phyloP scores from a whole-genome alignment of 2,888 invertebrate species.

The Apantesis nais region DNA sequence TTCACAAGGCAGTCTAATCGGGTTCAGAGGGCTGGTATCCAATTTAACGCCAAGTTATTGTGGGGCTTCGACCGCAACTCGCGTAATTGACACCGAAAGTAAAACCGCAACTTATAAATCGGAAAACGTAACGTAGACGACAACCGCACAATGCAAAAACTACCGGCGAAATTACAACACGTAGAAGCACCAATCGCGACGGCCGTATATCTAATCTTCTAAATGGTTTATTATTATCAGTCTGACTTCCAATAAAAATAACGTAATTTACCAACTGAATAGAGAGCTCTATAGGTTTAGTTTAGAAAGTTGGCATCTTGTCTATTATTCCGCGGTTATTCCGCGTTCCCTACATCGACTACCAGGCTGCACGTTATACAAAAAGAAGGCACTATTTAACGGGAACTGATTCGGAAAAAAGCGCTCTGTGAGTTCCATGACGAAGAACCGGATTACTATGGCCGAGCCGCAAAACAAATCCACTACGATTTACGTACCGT shows the following conservation, averaged over 20 bases:
- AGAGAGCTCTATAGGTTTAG: slow-evolving; percentile 77
- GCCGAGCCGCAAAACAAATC: slow-evolving; percentile 79
- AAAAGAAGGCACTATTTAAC: slow-evolving; percentile 80
- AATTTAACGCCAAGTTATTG: slow-evolving; percentile 74
- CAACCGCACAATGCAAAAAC: slow-evolving; percentile 64
- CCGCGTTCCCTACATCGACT: slow-evolving; percentile 76
- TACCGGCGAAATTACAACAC: slow-evolving; percentile 63
- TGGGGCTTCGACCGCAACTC: slow-evolving; percentile 78
- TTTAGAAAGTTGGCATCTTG: slow-evolving; percentile 85
- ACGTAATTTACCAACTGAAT: slow-evolving; percentile 75
- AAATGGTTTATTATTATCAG: slow-evolving; percentile 75
- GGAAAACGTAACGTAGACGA: slow-evolving; percentile 65
- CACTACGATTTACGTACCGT: slow-evolving; percentile 84
- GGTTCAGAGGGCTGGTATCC: slow-evolving; percentile 76
- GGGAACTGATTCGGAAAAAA: slow-evolving; percentile 75
- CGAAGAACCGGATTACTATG: slow-evolving; percentile 79
- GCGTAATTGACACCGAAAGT: slow-evolving; percentile 79
- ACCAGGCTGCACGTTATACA: slow-evolving; percentile 68
- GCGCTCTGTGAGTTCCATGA: slow-evolving; percentile 68
- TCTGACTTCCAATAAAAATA: slow-evolving; percentile 74
- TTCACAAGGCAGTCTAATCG: slow-evolving; percentile 76
- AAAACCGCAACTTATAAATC: slow-evolving; percentile 72
- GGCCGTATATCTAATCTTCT: slow-evolving; percentile 67
- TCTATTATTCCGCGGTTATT: slow-evolving; percentile 80
- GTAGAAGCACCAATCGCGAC: slow-evolving; percentile 55